These are phyloP conservation scores for Leuciscus idus DNA, from an alignment of 2,113 vertebrate genomes.

Conservation along the genomic window DNA sequence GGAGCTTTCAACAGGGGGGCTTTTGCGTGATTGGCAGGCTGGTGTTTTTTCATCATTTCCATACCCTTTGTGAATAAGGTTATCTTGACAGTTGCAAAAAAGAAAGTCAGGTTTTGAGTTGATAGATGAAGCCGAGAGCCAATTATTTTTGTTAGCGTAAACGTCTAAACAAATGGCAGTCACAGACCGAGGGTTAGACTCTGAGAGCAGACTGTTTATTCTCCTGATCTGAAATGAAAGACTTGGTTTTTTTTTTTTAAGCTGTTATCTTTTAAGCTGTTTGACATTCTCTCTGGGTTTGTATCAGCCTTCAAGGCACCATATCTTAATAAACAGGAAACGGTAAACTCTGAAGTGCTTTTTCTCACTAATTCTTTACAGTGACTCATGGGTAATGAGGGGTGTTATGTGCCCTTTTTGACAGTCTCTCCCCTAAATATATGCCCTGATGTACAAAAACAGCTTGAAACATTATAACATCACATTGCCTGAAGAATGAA, in stretches of 20 bases:
- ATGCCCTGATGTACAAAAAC: background rate
- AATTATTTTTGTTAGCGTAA: slow-evolving; percentile 52
- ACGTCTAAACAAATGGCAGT: slow-evolving; percentile 56
- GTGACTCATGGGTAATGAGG: slow-evolving; percentile 49
- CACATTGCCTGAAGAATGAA: slow-evolving; percentile 11
- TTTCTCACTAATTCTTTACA: slow-evolving; percentile 44
- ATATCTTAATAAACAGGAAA: slow-evolving; percentile 60
- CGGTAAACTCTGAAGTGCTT: slow-evolving; percentile 55
- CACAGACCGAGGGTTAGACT: slow-evolving; percentile 37
- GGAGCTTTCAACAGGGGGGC: slow-evolving; percentile 19
- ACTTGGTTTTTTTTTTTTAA: slow-evolving; percentile 58
- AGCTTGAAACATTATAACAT: background rate
- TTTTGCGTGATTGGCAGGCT: background rate
- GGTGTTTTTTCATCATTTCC: slow-evolving; percentile 14
- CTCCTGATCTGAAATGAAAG: slow-evolving; percentile 41
- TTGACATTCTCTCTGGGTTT: slow-evolving; percentile 49
- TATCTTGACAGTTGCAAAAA: slow-evolving; percentile 47
- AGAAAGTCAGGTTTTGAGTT: slow-evolving; percentile 36
- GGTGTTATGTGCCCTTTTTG: slow-evolving; percentile 49
- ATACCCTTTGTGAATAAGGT: slow-evolving; percentile 53
- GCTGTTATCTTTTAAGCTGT: slow-evolving; percentile 43
- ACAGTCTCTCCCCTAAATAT: slow-evolving; percentile 46
- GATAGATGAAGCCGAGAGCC: slow-evolving; percentile 54
- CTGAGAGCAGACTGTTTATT: slow-evolving; percentile 49
- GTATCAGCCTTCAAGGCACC: slow-evolving; percentile 48